phyloP scores from a whole-genome alignment of 2,888 invertebrate genomes.

The Pristionchus mayeri region DNA sequence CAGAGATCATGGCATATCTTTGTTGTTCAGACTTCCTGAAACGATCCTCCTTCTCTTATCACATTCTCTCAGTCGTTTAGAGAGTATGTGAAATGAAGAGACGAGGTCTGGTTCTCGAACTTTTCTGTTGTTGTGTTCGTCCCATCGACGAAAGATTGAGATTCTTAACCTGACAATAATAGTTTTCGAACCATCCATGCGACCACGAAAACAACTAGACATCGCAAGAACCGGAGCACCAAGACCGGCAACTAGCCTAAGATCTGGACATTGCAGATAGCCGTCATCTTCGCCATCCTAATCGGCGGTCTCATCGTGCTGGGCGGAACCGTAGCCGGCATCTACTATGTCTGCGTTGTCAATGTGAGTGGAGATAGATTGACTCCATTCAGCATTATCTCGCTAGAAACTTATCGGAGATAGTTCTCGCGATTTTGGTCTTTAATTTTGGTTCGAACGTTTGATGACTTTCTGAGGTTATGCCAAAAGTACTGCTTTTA shows the following conservation, averaged over 20 bases:
- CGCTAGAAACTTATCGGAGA: too few relatives aligned
- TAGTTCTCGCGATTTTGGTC: too few relatives aligned
- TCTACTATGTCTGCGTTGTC: conserved; percentile 53
- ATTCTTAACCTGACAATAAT: not conserved
- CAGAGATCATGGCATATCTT: too few relatives aligned
- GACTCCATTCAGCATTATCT: too few relatives aligned
- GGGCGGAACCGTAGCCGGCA: conserved; percentile 64
- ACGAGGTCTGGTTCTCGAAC: not conserved
- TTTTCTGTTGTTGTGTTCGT: conserved; percentile 2
- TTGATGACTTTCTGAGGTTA: too few relatives aligned
- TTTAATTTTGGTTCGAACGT: too few relatives aligned
- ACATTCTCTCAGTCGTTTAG: too few relatives aligned
- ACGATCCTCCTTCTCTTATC: too few relatives aligned
- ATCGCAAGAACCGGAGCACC: not conserved
- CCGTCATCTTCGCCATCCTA: conserved; percentile 72
- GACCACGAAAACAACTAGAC: not conserved
- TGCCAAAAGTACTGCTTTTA: too few relatives aligned
- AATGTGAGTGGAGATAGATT: too few relatives aligned
- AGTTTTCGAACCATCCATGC: not conserved
- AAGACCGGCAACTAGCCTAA: not conserved
- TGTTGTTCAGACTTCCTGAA: too few relatives aligned
- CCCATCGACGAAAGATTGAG: not conserved
- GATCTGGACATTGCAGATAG: conserved; percentile 63
- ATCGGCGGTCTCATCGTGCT: conserved; percentile 68
- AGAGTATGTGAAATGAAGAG: too few relatives aligned